Percentiles rank a stretch among this genome's conserved stretches.
phyloP scores from a whole-genome alignment of 2,888 invertebrate species.

The Apodemia mormo region DNA sequence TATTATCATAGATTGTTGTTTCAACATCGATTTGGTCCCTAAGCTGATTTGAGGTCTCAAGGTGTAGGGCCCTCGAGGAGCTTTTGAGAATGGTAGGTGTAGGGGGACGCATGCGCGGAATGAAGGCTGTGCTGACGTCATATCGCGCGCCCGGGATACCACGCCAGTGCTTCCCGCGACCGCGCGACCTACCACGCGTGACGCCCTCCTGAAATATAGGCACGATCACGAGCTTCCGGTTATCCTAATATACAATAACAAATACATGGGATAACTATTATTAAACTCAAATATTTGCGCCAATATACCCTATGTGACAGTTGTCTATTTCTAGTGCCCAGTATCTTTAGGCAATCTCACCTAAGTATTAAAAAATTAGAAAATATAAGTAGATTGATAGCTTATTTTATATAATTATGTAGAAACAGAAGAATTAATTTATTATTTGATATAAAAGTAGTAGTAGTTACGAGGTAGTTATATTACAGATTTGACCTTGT shows the following conservation, averaged over 20 bases:
- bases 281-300: conserved; percentile 33
- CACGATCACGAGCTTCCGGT: conserved; percentile 71
- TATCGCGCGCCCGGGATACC: conserved; percentile 68
- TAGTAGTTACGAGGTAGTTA: neutral
- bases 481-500: conserved; percentile 16
- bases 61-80: conserved; percentile 73
- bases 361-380: neutral
- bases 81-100: conserved; percentile 59
- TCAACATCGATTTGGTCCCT: conserved; percentile 79
- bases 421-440: neutral
- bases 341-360: conserved; percentile 13
- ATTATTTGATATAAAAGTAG: neutral
- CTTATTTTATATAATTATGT: neutral
- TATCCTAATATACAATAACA: conserved; percentile 54
- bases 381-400: neutral
- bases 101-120: conserved; percentile 67
- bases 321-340: neutral
- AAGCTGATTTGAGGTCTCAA: conserved; percentile 77
- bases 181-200: conserved; percentile 73
- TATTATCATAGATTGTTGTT: conserved; percentile 55
- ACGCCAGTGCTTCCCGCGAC: conserved; percentile 73
- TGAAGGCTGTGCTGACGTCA: conserved; percentile 72
- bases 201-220: conserved; percentile 56
- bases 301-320: conserved; percentile 29
- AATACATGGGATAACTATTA: conserved; percentile 22